Base-by-base conservation (phyloP, 2,888 invertebrate species). In the Steinernema carpocapsae region DNA sequence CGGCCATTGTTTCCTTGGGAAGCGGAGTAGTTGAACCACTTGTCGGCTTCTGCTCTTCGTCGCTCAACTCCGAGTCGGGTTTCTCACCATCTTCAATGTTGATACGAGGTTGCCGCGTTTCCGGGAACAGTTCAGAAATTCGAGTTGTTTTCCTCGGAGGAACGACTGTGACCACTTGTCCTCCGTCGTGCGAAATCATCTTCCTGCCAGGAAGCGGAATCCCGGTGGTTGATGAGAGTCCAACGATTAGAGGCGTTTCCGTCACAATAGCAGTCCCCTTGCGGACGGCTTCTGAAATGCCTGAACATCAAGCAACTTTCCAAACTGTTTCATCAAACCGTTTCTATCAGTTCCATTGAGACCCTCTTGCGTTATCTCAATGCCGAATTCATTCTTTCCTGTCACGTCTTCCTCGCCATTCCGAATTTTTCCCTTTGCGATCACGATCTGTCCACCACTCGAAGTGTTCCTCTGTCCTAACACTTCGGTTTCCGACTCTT, bases 391-490 rank as follows among this genome's bases (percentile, higher is more conserved):
- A 7, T 64, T 29, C 56, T 56, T 56, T 7, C 22, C 22, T 1
- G 24, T 14, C 4, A 22, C 14, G n/a, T 48, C 48, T 17, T 48
- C 24, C 3, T 52, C 52, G 22, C 24, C 19, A 10, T 24, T 52
- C 7, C 17, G 17, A n/a, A 74, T 51, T 42, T 71, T 74, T 32
- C 78, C 78, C n/a, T 79, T 75, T 1, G 77, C 77, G 24, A 83
- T 46, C 46, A 83, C 77, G 45, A 83, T 77, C 29, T 78, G 79
- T n/a, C 82, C 83, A 22, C 77, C 78, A 0, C 79, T 80, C 59
- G 76, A 76, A 73, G 81, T 83, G 10, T 76, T 71, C 42, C 76
- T 76, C 72, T 79, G 43, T 6, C 72, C 72, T 24, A 56, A 72
- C 32, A 24, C 37, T 19, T 51, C 51, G 6, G 70, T 76, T 14